These are phyloP conservation scores for Campylomormyrus tamandua DNA, from an alignment of 2,113 vertebrate species.

Conservation along the genomic window DNA sequence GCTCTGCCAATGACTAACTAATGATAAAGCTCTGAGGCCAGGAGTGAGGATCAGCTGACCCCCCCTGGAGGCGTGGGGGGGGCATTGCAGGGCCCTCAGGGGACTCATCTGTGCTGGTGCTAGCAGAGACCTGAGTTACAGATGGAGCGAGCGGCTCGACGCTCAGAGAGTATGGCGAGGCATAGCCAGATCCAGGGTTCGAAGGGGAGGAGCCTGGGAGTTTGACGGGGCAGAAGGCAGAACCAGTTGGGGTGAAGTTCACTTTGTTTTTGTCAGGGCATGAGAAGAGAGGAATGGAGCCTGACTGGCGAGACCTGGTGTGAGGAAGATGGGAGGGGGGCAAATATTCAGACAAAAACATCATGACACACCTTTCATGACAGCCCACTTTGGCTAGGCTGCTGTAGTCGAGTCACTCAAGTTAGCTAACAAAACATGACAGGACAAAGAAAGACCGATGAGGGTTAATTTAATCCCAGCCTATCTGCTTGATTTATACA, in stretches of 20 bases:
- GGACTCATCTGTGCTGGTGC: constrained; percentile 79
- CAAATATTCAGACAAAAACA: background rate
- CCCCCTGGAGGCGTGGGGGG: constrained; percentile 50
- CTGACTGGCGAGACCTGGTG: constrained; percentile 76
- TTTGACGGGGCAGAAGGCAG: constrained; percentile 93
- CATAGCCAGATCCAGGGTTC: constrained; percentile 47
- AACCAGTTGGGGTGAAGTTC: constrained; percentile 78
- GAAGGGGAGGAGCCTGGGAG: constrained; percentile 73
- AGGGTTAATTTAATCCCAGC: background rate
- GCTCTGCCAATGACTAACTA: constrained; percentile 74
- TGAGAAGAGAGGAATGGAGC: constrained; percentile 70
- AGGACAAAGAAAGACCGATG: background rate
- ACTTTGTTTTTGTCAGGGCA: constrained; percentile 77
- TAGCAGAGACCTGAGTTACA: constrained; percentile 66
- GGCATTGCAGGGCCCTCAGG: constrained; percentile 52
- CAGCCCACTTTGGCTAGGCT: background rate
- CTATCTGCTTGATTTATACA: background rate
- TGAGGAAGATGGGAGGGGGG: constrained; percentile 33
- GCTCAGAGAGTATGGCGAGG: constrained; percentile 34
- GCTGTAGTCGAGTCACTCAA: background rate
- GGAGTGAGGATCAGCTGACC: constrained; percentile 66
- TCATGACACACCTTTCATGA: background rate
- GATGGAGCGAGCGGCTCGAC: constrained; percentile 59
- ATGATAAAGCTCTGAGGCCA: constrained; percentile 71
- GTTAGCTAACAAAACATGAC: background rate